Evolutionary conservation across 2,888 invertebrate genomes (phyloP).

Genomic region (Tenthredo livida): DNA sequence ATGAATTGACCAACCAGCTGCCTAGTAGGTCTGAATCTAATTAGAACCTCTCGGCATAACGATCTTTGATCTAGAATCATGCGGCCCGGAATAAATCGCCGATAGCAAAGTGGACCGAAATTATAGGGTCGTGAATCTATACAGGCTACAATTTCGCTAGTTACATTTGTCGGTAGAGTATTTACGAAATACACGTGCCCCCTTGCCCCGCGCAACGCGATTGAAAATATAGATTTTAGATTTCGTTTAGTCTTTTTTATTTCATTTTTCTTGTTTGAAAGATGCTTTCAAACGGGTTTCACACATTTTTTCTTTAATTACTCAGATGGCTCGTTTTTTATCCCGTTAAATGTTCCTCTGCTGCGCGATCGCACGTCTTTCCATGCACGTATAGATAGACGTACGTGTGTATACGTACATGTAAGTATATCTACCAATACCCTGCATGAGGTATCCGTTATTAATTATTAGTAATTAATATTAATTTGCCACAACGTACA

Average conservation of each 20-base stretch:
- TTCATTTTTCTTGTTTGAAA: background rate
- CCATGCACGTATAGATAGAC: no score
- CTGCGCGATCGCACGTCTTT: background rate
- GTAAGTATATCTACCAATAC: background rate
- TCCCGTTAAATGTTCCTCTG: background rate
- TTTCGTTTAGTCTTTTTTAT: background rate
- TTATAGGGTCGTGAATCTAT: slow-evolving; percentile 30
- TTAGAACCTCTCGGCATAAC: slow-evolving; percentile 33
- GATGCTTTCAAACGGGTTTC: slow-evolving; percentile 5
- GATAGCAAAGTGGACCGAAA: slow-evolving; percentile 30
- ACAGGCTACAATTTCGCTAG: slow-evolving; percentile 35
- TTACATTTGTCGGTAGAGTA: slow-evolving; percentile 28
- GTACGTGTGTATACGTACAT: background rate
- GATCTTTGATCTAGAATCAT: slow-evolving; percentile 42
- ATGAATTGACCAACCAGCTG: background rate
- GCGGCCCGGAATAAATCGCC: slow-evolving; percentile 35
- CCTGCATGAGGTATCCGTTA: background rate
- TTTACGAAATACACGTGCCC: slow-evolving; percentile 29
- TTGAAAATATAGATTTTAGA: background rate
- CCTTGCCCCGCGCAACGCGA: background rate
- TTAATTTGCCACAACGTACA: slow-evolving; percentile 28
- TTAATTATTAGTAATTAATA: slow-evolving; percentile 45
- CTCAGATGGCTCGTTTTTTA: background rate
- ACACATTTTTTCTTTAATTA: slow-evolving; percentile 6
- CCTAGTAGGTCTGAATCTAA: background rate